These are phyloP conservation scores for Eristalis tenax DNA, from an alignment of 2,888 invertebrate genomes.

Conservation along the genomic window DNA sequence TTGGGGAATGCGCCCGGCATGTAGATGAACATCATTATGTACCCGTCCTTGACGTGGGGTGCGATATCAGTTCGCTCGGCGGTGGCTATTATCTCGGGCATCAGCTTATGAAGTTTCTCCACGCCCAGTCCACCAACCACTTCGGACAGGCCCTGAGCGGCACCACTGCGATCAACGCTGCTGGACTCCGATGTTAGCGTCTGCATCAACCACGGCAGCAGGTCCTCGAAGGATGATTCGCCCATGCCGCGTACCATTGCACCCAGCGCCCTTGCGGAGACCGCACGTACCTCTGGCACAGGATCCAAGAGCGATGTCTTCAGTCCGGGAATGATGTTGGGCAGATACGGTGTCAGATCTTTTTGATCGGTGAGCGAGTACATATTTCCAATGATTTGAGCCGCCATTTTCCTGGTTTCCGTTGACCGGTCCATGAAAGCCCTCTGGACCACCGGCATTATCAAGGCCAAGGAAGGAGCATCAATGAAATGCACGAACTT, in stretches of 20 bases:
- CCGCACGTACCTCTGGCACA: conserved; percentile 97
- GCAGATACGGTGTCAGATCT: conserved; percentile 97
- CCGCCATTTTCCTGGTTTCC: conserved; percentile 99
- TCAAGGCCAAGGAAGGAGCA: conserved; percentile 97
- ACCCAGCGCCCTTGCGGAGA: conserved; percentile 97
- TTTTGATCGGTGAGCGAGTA: conserved; percentile 99
- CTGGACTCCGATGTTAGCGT: conserved; percentile 97
- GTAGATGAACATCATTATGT: conserved; percentile 99
- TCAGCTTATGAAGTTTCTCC: conserved; percentile 96
- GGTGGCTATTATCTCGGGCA: conserved; percentile 97
- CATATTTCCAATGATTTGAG: conserved; percentile 99
- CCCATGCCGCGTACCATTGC: conserved; percentile 99
- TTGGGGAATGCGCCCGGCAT: conserved; percentile 98
- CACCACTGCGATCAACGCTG: conserved; percentile 97
- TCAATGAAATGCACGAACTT: conserved; percentile 99
- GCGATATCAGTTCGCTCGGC: conserved; percentile 96
- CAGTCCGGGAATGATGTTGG: conserved; percentile 97
- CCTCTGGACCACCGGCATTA: conserved; percentile 99
- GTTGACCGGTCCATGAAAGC: conserved; percentile 99
- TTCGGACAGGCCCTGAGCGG: conserved; percentile 98
- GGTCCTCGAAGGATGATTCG: conserved; percentile 96
- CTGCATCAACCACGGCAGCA: conserved; percentile 99
- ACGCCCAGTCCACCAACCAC: conserved; percentile 98
- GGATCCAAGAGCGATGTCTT: conserved; percentile 98
- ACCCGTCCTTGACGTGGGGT: conserved; percentile 99